Evolutionary conservation across 2,797 vertebrate species (phyloP).

Genomic region (Xerus rutilus): DNA sequence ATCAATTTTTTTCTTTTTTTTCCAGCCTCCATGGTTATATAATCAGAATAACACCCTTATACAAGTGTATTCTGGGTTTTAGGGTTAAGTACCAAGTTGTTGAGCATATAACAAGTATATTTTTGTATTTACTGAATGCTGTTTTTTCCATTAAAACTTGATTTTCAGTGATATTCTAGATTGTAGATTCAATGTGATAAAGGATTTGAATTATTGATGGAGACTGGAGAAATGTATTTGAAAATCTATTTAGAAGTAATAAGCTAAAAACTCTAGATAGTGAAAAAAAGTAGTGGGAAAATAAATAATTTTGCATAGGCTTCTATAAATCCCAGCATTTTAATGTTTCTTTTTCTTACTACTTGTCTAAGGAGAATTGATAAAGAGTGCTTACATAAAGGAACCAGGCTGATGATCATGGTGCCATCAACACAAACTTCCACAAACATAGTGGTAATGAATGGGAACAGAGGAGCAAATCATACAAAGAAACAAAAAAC

Average conservation of each 20-base stretch:
- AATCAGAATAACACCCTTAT: background rate
- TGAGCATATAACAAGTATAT: background rate
- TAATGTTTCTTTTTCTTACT: constrained; percentile 24
- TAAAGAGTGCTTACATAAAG: background rate
- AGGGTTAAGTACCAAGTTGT: background rate
- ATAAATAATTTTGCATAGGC: background rate
- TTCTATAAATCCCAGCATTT: background rate
- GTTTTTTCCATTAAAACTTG: constrained; percentile 4
- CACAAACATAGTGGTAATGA: background rate
- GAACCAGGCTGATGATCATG: background rate
- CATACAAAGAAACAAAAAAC: background rate
- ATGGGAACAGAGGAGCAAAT: background rate
- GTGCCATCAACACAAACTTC: background rate
- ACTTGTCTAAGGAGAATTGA: background rate
- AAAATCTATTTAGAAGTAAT: background rate
- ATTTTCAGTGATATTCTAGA: background rate
- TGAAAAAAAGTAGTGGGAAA: background rate
- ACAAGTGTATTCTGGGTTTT: background rate
- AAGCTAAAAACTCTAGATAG: background rate
- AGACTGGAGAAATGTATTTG: background rate
- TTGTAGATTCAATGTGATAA: background rate
- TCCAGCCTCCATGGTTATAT: background rate
- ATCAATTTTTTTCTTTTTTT: background rate
- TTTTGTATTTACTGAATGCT: background rate
- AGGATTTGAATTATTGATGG: background rate